These are phyloP conservation scores for Ormyrus pomaceus DNA, from an alignment of 2,888 invertebrate species.

Conservation along the genomic window DNA sequence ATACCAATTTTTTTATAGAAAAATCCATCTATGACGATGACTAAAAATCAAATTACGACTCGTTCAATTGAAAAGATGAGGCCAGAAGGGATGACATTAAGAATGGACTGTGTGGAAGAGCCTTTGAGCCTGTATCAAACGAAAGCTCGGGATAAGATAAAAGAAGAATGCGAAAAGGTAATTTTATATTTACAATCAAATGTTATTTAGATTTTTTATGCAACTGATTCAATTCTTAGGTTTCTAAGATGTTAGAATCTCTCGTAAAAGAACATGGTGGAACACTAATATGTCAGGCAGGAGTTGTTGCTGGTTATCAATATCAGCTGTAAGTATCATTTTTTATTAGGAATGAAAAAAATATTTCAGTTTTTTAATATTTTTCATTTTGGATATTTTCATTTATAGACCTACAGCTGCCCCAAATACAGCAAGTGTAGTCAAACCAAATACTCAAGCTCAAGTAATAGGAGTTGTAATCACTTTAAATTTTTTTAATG, in stretches of 20 bases:
- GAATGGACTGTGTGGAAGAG: slow-evolving; percentile 76
- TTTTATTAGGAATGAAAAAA: not conserved
- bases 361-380: not conserved
- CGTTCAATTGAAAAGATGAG: slow-evolving; percentile 66
- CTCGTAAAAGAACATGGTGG: slow-evolving; percentile 71
- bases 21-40: slow-evolving; percentile 24
- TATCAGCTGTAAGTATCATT: slow-evolving; percentile 68
- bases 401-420: slow-evolving; percentile 60
- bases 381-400: not conserved
- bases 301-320: slow-evolving; percentile 69
- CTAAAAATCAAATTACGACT: slow-evolving; percentile 59
- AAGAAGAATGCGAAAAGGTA: slow-evolving; percentile 71
- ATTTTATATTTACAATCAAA: not conserved
- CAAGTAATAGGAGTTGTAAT: slow-evolving; percentile 67
- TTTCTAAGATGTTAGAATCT: slow-evolving; percentile 68
- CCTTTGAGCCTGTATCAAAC: slow-evolving; percentile 75
- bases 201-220: not conserved
- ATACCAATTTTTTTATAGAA: too few relatives aligned
- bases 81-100: slow-evolving; percentile 69
- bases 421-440: slow-evolving; percentile 58
- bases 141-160: slow-evolving; percentile 65
- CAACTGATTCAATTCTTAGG: slow-evolving; percentile 59
- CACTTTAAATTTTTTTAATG: too few relatives aligned
- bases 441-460: slow-evolving; percentile 62
- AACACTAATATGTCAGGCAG: slow-evolving; percentile 69